These are phyloP conservation scores for Chrysolina haemoptera DNA, from an alignment of 2,888 invertebrate species.

Conservation along the genomic window DNA sequence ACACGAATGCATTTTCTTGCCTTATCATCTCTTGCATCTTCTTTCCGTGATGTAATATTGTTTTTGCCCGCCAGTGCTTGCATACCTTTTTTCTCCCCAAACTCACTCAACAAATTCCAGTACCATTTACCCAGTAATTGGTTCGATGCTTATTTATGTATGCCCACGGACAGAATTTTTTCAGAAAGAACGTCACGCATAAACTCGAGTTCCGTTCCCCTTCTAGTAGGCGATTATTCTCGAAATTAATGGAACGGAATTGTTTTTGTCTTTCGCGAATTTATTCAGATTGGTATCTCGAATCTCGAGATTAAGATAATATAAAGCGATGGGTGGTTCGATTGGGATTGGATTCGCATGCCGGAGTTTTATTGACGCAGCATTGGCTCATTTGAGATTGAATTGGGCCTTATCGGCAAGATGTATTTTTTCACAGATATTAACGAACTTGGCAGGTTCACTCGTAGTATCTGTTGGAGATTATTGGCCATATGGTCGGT, in stretches of 20 bases:
- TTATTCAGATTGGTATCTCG: slow-evolving; percentile 44
- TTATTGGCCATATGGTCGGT: no score
- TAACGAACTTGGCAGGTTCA: background rate
- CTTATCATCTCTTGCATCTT: no score
- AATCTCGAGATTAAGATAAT: slow-evolving; percentile 43
- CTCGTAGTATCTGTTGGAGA: no score
- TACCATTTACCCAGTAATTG: background rate
- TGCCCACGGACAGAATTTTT: background rate
- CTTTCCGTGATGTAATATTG: no score
- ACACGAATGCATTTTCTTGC: no score
- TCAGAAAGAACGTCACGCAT: slow-evolving; percentile 32
- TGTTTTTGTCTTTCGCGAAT: slow-evolving; percentile 45
- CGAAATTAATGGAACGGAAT: slow-evolving; percentile 48
- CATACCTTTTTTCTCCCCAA: no score
- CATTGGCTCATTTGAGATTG: background rate
- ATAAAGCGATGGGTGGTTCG: slow-evolving; percentile 28
- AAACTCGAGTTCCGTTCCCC: slow-evolving; percentile 36
- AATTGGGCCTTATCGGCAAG: background rate
- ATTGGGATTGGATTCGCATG: slow-evolving; percentile 8
- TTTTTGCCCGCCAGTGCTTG: no score
- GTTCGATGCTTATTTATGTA: background rate
- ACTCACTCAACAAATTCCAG: background rate
- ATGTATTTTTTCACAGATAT: background rate
- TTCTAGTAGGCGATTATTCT: slow-evolving; percentile 42
- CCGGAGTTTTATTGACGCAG: slow-evolving; percentile 8